These are phyloP conservation scores for Scaptodrosophila latifasciaeformis DNA, from an alignment of 2,888 invertebrate genomes.

Conservation along the genomic window DNA sequence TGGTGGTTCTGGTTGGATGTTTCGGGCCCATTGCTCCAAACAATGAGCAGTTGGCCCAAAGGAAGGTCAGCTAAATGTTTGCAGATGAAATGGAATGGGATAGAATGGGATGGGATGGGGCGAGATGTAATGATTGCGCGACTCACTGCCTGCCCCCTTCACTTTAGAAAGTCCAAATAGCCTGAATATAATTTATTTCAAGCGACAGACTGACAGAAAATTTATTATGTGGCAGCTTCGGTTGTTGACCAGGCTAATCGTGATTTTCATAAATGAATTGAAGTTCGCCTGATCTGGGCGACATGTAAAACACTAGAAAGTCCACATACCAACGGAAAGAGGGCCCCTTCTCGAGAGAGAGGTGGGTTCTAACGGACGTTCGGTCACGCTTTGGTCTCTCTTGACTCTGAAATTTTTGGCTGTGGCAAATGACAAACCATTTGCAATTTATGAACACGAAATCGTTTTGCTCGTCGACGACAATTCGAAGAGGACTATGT, in stretches of 20 bases:
- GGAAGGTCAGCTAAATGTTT: constrained; percentile 48
- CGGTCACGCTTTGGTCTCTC: not conserved
- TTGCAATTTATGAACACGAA: constrained; percentile 67
- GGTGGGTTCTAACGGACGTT: not conserved
- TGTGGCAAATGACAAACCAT: constrained; percentile 61
- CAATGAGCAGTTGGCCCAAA: constrained; percentile 17
- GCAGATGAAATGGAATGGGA: constrained; percentile 24
- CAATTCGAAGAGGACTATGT: constrained; percentile 4
- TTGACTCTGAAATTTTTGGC: constrained; percentile 11
- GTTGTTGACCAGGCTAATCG: constrained; percentile 59
- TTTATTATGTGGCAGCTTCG: too few relatives aligned
- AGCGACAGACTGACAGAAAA: constrained; percentile 37
- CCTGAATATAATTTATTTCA: constrained; percentile 53
- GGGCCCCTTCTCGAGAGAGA: too few relatives aligned
- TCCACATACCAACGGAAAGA: not conserved
- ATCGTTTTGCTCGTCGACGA: constrained; percentile 26
- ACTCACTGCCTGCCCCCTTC: constrained; percentile 46
- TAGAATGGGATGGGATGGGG: constrained; percentile 9
- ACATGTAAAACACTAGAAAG: constrained; percentile 10
- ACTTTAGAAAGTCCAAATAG: constrained; percentile 59
- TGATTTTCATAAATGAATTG: constrained; percentile 72
- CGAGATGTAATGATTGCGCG: not conserved
- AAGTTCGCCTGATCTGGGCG: constrained; percentile 47
- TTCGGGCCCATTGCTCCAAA: not conserved
- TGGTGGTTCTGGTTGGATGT: too few relatives aligned